These are phyloP conservation scores for Thalassarche chlororhynchos DNA, from an alignment of 2,113 vertebrate species.

Conservation along the genomic window DNA sequence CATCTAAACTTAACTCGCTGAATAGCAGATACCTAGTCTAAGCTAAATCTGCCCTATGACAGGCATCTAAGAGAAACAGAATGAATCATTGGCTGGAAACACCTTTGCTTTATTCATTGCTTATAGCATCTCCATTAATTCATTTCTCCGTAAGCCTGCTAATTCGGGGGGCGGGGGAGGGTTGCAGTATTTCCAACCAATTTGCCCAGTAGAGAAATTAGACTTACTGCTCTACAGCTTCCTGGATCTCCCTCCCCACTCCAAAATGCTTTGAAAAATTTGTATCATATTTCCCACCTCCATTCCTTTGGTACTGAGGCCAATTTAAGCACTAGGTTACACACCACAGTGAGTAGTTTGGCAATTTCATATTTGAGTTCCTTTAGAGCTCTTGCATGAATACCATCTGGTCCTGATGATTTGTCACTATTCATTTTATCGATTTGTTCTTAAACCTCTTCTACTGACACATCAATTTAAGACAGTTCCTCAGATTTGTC, in stretches of 20 bases:
- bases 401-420: background rate
- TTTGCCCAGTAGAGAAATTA: background rate
- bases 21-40: background rate
- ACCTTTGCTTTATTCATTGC: background rate
- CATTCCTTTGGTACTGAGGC: background rate
- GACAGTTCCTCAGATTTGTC: background rate
- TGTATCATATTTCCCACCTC: background rate
- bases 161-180: background rate
- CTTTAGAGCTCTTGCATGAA: constrained; percentile 9
- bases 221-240: background rate
- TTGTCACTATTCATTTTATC: constrained; percentile 16
- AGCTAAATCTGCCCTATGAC: background rate
- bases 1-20: background rate
- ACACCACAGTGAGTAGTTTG: constrained; percentile 8
- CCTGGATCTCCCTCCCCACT: background rate
- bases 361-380: constrained; percentile 35
- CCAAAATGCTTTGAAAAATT: background rate
- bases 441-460: constrained; percentile 15
- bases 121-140: background rate
- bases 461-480: background rate
- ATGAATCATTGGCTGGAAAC: background rate
- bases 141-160: background rate
- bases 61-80: background rate
- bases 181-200: background rate
- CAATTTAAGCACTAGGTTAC: constrained; percentile 8